phyloP scores from a whole-genome alignment of 2,888 invertebrate species.

The Microctonus hyperodae region DNA sequence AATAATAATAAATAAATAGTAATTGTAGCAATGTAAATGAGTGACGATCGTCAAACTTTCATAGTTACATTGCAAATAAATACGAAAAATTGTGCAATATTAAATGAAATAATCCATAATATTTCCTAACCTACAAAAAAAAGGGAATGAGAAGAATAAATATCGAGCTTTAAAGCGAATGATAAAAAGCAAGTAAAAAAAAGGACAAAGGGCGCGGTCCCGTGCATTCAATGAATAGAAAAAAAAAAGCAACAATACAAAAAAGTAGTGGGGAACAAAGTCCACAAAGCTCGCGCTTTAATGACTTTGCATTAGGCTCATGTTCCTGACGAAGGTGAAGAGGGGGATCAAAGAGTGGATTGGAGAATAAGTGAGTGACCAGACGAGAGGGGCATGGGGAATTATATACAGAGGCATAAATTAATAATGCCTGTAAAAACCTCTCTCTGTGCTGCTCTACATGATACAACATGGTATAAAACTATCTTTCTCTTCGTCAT shows the following conservation, averaged over 20 bases:
- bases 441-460: not conserved
- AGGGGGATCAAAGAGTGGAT: not conserved
- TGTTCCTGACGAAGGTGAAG: not conserved
- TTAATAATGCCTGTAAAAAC: not conserved
- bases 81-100: not conserved
- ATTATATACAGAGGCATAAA: not conserved
- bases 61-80: not conserved
- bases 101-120: not conserved
- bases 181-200: not conserved
- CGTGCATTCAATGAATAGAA: not conserved
- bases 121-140: not conserved
- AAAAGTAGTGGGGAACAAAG: not conserved
- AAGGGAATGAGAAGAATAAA: not conserved
- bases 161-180: not conserved
- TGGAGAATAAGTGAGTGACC: not conserved
- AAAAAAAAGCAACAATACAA: not conserved
- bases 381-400: not conserved
- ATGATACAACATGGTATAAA: not conserved
- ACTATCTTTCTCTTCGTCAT: not conserved
- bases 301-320: not conserved
- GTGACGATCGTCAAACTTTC: not conserved
- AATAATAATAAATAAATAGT: not conserved
- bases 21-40: not conserved
- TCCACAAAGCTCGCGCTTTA: not conserved
- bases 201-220: constrained; percentile 7